These are phyloP conservation scores for Charina bottae DNA, from an alignment of 2,113 vertebrate genomes.

Conservation along the genomic window DNA sequence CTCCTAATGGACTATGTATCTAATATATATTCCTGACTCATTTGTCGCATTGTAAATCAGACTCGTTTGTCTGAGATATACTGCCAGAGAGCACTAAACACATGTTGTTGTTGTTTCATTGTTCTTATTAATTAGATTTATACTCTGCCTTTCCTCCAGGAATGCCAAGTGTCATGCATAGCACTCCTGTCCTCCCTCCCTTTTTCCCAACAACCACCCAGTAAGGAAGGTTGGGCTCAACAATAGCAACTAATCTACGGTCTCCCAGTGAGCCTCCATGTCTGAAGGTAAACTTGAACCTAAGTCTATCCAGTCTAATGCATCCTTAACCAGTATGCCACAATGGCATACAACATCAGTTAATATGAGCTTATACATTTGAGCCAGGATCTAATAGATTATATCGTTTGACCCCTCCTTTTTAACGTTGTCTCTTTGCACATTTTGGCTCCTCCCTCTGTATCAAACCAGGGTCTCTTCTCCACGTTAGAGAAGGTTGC, in stretches of 20 bases:
- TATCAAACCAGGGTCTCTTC: not conserved
- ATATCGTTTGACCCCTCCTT: not conserved
- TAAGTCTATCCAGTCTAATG: not conserved
- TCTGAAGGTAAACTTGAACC: not conserved
- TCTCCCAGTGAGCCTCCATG: not conserved
- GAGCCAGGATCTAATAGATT: not conserved
- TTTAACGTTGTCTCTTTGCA: not conserved
- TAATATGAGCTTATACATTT: not conserved
- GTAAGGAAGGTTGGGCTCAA: not conserved
- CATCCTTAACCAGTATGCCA: not conserved
- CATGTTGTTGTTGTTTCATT: not conserved
- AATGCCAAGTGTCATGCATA: not conserved
- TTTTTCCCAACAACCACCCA: not conserved
- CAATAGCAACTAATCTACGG: not conserved
- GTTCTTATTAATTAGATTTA: constrained; percentile 4
- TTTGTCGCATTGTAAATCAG: not conserved
- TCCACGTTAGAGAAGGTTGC: not conserved
- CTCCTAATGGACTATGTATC: not conserved
- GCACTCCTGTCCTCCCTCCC: not conserved
- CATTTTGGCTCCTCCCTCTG: not conserved
- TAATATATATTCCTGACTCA: not conserved
- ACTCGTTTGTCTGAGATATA: not conserved
- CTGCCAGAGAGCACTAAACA: not conserved
- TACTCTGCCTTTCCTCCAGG: not conserved
- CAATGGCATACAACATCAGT: not conserved